These are phyloP conservation scores for Dinothrombium tinctorium DNA, from an alignment of 1,140 invertebrate species.

Conservation along the genomic window DNA sequence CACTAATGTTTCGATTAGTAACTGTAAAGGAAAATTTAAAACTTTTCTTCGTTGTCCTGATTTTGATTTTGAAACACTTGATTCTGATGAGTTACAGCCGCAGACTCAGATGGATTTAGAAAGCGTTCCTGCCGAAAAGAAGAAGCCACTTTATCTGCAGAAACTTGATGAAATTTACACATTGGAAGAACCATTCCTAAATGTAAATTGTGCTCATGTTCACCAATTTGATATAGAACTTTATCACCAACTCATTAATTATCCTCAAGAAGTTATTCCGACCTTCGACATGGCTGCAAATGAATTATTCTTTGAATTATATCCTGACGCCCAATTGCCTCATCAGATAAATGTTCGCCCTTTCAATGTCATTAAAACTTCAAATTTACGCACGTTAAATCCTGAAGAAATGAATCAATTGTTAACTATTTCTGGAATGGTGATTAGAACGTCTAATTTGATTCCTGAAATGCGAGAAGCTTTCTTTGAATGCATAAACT, in stretches of 20 bases:
- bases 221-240: slow-evolving; percentile 62
- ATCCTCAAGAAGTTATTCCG: slow-evolving; percentile 94
- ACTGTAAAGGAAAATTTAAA: slow-evolving; percentile 72
- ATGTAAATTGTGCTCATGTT: slow-evolving; percentile 80
- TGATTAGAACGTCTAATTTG: slow-evolving; percentile 77
- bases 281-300: slow-evolving; percentile 91
- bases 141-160: slow-evolving; percentile 53
- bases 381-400: slow-evolving; percentile 86
- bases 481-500: slow-evolving; percentile 85
- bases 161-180: slow-evolving; percentile 73
- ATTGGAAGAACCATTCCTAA: slow-evolving; percentile 75
- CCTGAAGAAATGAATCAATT: slow-evolving; percentile 97
- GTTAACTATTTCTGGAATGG: slow-evolving; percentile 91
- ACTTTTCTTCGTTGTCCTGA: slow-evolving; percentile 19
- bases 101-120: neutral
- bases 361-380: slow-evolving; percentile 75
- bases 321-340: slow-evolving; percentile 49
- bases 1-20: slow-evolving; percentile 73
- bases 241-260: slow-evolving; percentile 71
- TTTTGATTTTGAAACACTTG: slow-evolving; percentile 56
- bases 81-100: slow-evolving; percentile 32
- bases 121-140: neutral
- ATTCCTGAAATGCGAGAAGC: slow-evolving; percentile 96
- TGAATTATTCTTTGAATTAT: slow-evolving; percentile 83
- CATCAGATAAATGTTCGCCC: slow-evolving; percentile 94